Evolutionary conservation across 2,888 invertebrate genomes (phyloP), one percentile per base, ranked within the genome.

Genomic region (Cenopis cana): DNA sequence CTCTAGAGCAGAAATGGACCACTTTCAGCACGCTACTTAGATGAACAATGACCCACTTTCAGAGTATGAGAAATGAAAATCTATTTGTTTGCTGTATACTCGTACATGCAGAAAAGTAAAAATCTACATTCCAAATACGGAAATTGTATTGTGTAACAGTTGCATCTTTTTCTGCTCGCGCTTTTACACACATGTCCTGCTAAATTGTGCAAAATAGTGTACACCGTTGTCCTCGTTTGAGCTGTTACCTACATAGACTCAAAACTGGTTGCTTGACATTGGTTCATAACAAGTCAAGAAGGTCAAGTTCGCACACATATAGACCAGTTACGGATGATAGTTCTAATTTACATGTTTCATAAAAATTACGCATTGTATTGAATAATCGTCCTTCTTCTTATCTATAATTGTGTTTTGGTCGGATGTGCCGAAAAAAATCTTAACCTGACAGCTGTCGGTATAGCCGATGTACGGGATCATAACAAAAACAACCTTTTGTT

Each of bases 301-400:
- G 69, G 65, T 57, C 64, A 70, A 70, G 64, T 70, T 65, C 65
- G 33, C 12, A 54, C n/a, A 69, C 56, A 41, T 55, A 49, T 55
- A 49, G 56, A 52, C 67, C 36, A 59, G 57, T 50, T 59, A 24
- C 20, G 61, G 55, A 9, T 20, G 33, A 24, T 41, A 59, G 49
- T 17, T 52, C 33, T 52, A 52, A 52, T 33, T 20, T 52, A n/a
- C 14, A n/a, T 52, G 50, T 62, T 52, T 62, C 11, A 38, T 52
- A n/a, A 36, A 38, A 36, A 10, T 24, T 24, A 24, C 1, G 4
- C 24, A 24, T 24, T 1, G 24, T 50, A 20, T 50, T 33, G 3
- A n/a, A 10, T 62, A 9, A 62, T 62, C 36, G 52, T 17, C 33
- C 36, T 52, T 62, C 36, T 38, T 33, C 2, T n/a, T 9, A 4